Evolutionary conservation across 2,797 vertebrate genomes (phyloP).

Genomic region (Ibycter americanus): DNA sequence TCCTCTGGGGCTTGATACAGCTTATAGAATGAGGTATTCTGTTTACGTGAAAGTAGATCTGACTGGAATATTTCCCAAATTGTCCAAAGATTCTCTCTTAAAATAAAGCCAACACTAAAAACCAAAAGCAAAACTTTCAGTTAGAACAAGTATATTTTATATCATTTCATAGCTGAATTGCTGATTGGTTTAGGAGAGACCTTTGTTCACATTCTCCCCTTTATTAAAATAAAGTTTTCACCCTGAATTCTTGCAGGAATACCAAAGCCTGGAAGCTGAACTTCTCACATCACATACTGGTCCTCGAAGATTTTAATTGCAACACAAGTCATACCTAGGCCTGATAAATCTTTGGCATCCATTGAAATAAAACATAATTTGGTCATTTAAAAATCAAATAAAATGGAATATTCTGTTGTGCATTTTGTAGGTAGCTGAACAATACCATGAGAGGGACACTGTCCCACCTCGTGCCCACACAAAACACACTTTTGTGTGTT

Average conservation of each 20-base stretch:
- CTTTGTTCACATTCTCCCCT: background rate
- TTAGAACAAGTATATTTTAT: background rate
- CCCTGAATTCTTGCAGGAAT: background rate
- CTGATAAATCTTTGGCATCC: background rate
- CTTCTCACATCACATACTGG: background rate
- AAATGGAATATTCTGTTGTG: background rate
- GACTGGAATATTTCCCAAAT: background rate
- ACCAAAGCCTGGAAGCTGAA: background rate
- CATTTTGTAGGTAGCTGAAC: background rate
- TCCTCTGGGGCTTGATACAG: background rate
- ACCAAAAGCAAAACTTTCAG: fast-evolving
- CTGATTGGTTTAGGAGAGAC: background rate
- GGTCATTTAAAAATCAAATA: background rate
- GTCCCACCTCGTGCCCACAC: background rate
- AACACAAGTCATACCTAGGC: background rate
- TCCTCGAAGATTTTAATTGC: background rate
- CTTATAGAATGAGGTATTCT: background rate
- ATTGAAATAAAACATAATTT: background rate
- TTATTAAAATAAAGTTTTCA: background rate
- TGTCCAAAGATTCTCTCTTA: background rate
- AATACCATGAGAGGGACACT: background rate
- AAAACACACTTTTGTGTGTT: background rate
- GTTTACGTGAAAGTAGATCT: background rate
- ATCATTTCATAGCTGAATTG: background rate
- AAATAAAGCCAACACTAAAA: background rate